Evolutionary conservation across 2,888 invertebrate species (phyloP).

Genomic region (Eupithecia subfuscata): DNA sequence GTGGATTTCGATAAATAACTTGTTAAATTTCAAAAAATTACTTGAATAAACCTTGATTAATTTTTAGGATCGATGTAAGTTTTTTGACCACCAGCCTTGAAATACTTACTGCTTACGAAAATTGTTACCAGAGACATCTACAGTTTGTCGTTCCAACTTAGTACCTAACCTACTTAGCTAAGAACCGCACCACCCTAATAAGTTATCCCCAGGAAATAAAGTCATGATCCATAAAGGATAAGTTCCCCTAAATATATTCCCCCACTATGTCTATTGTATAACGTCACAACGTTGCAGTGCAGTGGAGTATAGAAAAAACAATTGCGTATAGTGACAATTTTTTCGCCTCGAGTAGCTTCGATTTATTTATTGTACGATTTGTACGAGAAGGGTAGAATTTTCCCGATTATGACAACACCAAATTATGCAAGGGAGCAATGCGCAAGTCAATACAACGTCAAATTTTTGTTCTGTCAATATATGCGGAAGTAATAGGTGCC

Average conservation of each 20-base stretch:
- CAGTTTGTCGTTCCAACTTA: not conserved
- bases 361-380: too few relatives aligned
- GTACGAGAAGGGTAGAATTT: constrained; percentile 22
- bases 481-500: constrained; percentile 19
- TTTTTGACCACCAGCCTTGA: not conserved
- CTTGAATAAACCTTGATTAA: not conserved
- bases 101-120: not conserved
- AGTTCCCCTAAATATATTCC: not conserved
- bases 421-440: constrained; percentile 41
- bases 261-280: not conserved
- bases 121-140: not conserved
- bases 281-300: not conserved
- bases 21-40: not conserved
- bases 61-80: not conserved
- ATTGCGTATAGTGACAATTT: not conserved
- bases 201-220: not conserved
- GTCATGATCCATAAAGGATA: not conserved
- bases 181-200: not conserved
- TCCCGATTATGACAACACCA: constrained; percentile 49
- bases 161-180: not conserved
- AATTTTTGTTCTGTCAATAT: constrained; percentile 45
- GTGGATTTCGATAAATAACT: not conserved
- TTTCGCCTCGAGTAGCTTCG: not conserved
- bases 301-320: not conserved
- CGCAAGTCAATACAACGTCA: constrained; percentile 65